Percentiles rank a stretch among this genome's conserved stretches.
Conservation (phyloP, 2,113 vertebrate genomes). For the Pantherophis guttatus region DNA sequence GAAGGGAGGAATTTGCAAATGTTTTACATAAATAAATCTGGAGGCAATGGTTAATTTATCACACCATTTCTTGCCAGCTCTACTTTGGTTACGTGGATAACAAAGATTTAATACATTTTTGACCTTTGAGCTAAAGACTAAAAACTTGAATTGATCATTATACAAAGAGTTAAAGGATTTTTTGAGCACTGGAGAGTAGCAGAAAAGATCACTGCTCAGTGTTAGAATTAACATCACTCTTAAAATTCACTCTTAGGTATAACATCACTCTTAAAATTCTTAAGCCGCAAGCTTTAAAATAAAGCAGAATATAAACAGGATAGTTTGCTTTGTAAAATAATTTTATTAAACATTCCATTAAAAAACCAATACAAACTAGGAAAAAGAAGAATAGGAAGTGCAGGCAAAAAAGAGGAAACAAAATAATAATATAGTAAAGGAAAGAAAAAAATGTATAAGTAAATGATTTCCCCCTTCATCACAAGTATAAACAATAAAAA, state of each 20-base stretch:
- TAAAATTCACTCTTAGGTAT: not conserved
- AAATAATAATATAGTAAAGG: not conserved
- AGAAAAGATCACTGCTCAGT: not conserved
- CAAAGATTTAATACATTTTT: not conserved
- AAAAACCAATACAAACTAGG: not conserved
- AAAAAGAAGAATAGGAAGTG: not conserved
- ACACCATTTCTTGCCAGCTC: not conserved
- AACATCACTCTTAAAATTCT: not conserved
- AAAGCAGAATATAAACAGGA: not conserved
- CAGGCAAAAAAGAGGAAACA: not conserved
- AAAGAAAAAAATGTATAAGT: not conserved
- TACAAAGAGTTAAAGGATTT: not conserved
- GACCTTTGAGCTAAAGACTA: not conserved
- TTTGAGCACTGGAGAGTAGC: not conserved
- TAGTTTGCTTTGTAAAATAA: not conserved
- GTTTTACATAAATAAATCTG: not conserved
- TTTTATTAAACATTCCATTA: not conserved
- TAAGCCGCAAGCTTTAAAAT: not conserved
- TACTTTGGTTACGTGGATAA: not conserved
- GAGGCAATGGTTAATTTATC: not conserved
- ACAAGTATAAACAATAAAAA: not conserved
- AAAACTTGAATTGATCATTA: not conserved
- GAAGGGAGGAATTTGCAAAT: not conserved
- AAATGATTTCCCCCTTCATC: not conserved
- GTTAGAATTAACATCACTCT: not conserved